Base-by-base conservation (phyloP, 2,797 vertebrate species). In the Urosaurus nigricauda region DNA sequence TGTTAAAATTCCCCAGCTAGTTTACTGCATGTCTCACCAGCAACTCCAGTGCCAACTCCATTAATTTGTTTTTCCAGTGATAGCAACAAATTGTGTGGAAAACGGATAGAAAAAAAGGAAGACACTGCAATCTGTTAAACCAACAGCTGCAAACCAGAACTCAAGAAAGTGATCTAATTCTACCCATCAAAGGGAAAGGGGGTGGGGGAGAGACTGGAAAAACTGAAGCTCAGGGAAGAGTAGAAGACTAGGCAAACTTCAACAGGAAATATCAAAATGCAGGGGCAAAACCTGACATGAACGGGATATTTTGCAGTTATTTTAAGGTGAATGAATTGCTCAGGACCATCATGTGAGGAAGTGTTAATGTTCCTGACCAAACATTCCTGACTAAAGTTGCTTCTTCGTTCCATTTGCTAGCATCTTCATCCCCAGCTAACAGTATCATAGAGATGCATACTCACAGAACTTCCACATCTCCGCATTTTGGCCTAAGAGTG, bases 1-100 rank as follows among this genome's bases (percentile, higher is more conserved):
- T 94, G 90, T 87, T 90, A 92, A 75, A 88, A 90, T 94, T 94
- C 92, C 92, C 90, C 89, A 86, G 93, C 40, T 90, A 94, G 91
- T 95, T 95, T 94, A 94, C 4, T 6, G 91, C 87, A 86, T 86
- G 58, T 80, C 89, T 94, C 92, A 93, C 93, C 87, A 91, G 89
- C 5, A 88, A 94, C 83, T 68, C 0, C 7, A 87, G 85, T 95
- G 93, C 93, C 94, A 95, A 93, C 37, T 94, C 88, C 35, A 90
- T 94, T 92, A 91, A 94, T 95, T 92, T 95, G 90, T 92, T 94
- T 96, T 95, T 95, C 95, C 94, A 95, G 93, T 91, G 93, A 93
- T 93, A 94, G 93, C 85, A 94, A 95, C 91, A 93, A 95, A 94
- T 92, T 93, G 87, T 79, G 82, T 92, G 93, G 90, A 95, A 92